Evolutionary conservation across 2,113 vertebrate genomes (phyloP).

Genomic region (Sardina pilchardus): DNA sequence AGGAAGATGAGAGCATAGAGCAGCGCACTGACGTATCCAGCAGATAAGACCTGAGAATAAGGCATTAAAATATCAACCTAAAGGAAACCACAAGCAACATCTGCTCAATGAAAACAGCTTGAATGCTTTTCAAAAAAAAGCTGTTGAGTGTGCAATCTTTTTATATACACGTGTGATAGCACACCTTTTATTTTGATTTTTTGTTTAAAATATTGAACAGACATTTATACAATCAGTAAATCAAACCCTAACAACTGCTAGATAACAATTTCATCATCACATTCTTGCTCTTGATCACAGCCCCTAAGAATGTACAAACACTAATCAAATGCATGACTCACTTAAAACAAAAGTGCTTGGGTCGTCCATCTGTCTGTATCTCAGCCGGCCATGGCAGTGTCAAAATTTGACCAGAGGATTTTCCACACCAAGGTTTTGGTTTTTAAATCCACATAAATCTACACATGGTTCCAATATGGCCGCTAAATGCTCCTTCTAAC

Average conservation of each 20-base stretch:
- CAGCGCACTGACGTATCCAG: neutral
- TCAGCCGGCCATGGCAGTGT: neutral
- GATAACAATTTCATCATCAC: neutral
- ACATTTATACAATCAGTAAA: neutral
- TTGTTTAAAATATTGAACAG: neutral
- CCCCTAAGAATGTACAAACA: neutral
- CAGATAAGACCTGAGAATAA: neutral
- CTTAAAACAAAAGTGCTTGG: no score
- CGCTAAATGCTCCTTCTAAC: neutral
- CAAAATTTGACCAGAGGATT: neutral
- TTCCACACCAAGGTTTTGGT: neutral
- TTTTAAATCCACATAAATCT: neutral
- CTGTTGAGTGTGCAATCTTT: neutral
- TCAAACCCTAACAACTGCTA: neutral
- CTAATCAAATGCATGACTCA: neutral
- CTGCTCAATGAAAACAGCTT: neutral
- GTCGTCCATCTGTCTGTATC: neutral
- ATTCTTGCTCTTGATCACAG: neutral
- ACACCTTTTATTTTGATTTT: neutral
- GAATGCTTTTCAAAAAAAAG: neutral
- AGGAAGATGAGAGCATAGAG: neutral
- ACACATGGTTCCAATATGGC: conserved; percentile 18
- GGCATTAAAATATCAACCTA: neutral
- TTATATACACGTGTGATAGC: neutral
- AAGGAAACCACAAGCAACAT: neutral